Conservation (phyloP, 2,113 vertebrate genomes). For the Anhinga anhinga region DNA sequence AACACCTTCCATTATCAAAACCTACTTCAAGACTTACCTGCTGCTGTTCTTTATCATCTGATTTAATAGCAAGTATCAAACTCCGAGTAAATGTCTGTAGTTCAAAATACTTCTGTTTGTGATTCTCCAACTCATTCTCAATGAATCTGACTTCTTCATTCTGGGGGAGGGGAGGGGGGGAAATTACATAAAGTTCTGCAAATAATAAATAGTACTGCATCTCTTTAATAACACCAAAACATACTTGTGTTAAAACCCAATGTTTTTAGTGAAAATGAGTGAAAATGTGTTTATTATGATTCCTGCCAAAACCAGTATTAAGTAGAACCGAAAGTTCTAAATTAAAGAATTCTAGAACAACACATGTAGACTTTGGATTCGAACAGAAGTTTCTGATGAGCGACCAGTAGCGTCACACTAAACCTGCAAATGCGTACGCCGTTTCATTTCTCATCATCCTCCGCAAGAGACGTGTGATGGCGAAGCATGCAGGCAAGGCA, state of each 20-base stretch:
- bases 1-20: background rate
- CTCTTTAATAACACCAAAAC: background rate
- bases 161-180: slow-evolving; percentile 59
- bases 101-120: slow-evolving; percentile 92
- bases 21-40: slow-evolving; percentile 75
- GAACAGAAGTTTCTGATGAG: background rate
- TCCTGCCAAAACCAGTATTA: background rate
- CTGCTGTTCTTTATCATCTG: slow-evolving; percentile 90
- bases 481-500: background rate
- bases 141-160: slow-evolving; percentile 95
- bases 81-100: slow-evolving; percentile 88
- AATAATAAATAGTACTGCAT: background rate
- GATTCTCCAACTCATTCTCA: slow-evolving; percentile 90
- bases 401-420: background rate
- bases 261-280: background rate
- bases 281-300: background rate
- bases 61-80: slow-evolving; percentile 88
- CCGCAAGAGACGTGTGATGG: too few species aligned
- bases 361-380: background rate
- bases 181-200: background rate
- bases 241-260: background rate
- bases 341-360: background rate
- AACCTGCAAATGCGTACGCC: background rate
- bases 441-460: background rate
- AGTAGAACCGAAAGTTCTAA: background rate